Evolutionary conservation across 1,140 invertebrate species (phyloP).

Genomic region (Pinna nobilis): DNA sequence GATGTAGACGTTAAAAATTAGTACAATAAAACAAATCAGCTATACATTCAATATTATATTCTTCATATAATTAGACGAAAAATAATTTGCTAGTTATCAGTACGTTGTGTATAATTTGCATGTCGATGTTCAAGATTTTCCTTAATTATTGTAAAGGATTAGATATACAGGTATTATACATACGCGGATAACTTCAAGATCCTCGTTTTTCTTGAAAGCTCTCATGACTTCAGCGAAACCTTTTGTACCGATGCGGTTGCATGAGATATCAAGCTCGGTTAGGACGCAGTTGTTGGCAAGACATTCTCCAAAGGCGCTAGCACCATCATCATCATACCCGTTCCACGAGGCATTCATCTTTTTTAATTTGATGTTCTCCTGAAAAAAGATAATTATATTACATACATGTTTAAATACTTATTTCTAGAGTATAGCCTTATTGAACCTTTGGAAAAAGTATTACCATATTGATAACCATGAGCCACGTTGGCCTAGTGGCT

Average conservation of each 20-base stretch:
- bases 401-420: too few species aligned
- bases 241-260: slow-evolving; percentile 59
- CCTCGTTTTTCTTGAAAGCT: slow-evolving; percentile 61
- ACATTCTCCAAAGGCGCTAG: slow-evolving; percentile 52
- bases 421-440: too few species aligned
- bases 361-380: slow-evolving; percentile 65
- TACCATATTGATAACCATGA: background rate
- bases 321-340: slow-evolving; percentile 66
- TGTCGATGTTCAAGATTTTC: too few species aligned
- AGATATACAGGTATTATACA: background rate
- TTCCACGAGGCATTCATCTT: slow-evolving; percentile 67
- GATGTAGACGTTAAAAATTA: too few species aligned
- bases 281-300: slow-evolving; percentile 59
- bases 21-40: too few species aligned
- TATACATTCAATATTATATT: too few species aligned
- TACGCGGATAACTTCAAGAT: slow-evolving; percentile 59
- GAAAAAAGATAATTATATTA: background rate
- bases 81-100: too few species aligned
- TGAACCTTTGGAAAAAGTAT: too few species aligned
- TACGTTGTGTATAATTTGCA: too few species aligned
- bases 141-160: background rate
- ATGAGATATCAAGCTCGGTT: slow-evolving; percentile 63
- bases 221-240: slow-evolving; percentile 62
- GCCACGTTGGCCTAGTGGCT: too few species aligned
- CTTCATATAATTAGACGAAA: too few species aligned